Base-by-base conservation (phyloP, 2,888 invertebrate species). In the Calliscelio sp. region DNA sequence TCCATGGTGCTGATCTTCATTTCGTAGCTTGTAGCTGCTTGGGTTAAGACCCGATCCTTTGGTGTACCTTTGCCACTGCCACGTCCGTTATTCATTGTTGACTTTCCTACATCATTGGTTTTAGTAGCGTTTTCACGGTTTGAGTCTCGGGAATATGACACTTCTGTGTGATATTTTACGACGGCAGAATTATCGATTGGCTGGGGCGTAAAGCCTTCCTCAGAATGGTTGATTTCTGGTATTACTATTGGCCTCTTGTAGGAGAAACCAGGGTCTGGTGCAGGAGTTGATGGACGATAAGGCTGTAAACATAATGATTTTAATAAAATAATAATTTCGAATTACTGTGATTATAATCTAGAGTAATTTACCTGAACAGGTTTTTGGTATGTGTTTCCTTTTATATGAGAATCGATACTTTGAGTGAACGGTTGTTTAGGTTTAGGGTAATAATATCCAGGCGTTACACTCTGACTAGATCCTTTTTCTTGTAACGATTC, bases 191-290 rank as follows among this genome's bases (percentile, higher is more conserved):
- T 86, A 38, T 73, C 14, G 41, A 51, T 41, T 7, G 87, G 65
- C 35, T 68, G 77, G 1, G 81, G 55, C 1, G 87, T 87, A 5
- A 88, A 63, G 38, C 5, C 57, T 59, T 41, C 11, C 0, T 66
- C 57, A 18, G 81, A 77, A 10, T 88, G 87, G 0, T 77, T 75
- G 11, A 88, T 51, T 6, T 83, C 87, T 11, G 87, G 61, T 10
- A 84, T 22, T 3, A 87, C 61, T 63, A 89, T 89, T 25, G 92
- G 91, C 63, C 85, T 87, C 18, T 85, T 85, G 49, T 89, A 89
- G 7, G 90, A 89, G 20, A 89, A 87, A 0, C 88, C 89, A 11
- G 80, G 35, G 24, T 74, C 85, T 24, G 91, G 88, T 25, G 87
- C 44, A 2, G 85, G 25, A 18, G 89, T 89, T 16, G 86, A 81